A percentile compares a stretch with the other conserved stretches of the same genome.
Evolutionary conservation across 2,113 vertebrate species (phyloP).

Genomic region (Dipodomys stephensi): DNA sequence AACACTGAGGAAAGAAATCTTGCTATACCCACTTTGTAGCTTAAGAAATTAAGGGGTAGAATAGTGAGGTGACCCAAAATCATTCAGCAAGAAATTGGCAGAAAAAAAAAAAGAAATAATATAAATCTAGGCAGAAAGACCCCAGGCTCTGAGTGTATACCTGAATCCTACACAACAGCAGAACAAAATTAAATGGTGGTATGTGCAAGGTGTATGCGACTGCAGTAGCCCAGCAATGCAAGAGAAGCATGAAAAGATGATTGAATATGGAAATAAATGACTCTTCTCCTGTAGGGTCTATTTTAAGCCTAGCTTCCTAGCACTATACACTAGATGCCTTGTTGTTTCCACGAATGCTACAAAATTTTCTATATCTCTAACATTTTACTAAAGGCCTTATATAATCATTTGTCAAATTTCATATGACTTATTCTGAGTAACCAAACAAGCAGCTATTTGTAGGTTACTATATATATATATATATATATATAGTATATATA

Average conservation of each 20-base stretch:
- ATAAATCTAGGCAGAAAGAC: neutral
- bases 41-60: slow-evolving; percentile 14
- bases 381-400: slow-evolving; percentile 14
- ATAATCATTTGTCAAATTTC: slow-evolving; percentile 45
- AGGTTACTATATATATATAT: neutral
- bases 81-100: neutral
- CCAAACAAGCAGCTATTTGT: neutral
- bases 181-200: neutral
- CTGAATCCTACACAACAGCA: neutral
- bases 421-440: slow-evolving; percentile 13
- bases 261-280: neutral
- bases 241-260: neutral
- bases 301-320: neutral
- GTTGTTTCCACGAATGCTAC: slow-evolving; percentile 32
- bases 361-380: slow-evolving; percentile 20
- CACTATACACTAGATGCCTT: neutral
- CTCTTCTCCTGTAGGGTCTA: neutral
- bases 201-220: rapidly evolving
- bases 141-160: neutral
- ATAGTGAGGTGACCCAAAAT: neutral
- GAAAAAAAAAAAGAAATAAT: slow-evolving; percentile 36
- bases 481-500: neutral
- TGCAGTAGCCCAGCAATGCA: rapidly evolving
- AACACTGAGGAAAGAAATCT: neutral
- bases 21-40: neutral